Evolutionary conservation across 2,797 vertebrate genomes (phyloP).

Genomic region (Typhlichthys eigenmanni): DNA sequence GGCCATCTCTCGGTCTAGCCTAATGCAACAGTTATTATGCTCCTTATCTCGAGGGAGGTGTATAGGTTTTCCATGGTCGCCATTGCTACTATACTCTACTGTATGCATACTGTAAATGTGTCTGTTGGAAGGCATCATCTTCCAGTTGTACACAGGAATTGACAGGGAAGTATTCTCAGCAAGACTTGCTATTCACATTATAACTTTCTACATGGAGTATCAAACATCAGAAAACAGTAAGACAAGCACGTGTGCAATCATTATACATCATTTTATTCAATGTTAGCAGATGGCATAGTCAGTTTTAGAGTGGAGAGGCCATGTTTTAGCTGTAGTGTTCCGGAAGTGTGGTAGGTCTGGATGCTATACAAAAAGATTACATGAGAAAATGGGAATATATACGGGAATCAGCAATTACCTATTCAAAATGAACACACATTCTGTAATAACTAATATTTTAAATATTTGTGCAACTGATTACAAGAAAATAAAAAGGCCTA

Average conservation of each 20-base stretch:
- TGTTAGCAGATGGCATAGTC: constrained; percentile 59
- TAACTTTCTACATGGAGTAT: not conserved
- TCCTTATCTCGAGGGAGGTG: constrained; percentile 15
- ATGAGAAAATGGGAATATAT: constrained; percentile 44
- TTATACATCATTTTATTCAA: constrained; percentile 60
- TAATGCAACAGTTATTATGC: constrained; percentile 1
- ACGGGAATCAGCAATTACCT: constrained; percentile 3
- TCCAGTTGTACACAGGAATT: constrained; percentile 2
- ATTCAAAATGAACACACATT: constrained; percentile 16
- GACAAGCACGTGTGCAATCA: constrained; percentile 33
- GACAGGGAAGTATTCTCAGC: constrained; percentile 1
- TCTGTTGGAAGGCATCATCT: constrained; percentile 16
- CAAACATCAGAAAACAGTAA: constrained; percentile 4
- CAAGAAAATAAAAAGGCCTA: not conserved
- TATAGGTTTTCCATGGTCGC: constrained; percentile 1
- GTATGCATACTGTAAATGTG: constrained; percentile 14
- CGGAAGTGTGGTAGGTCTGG: constrained; percentile 16
- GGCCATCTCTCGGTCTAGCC: not conserved
- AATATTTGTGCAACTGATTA: constrained; percentile 1
- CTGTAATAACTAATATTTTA: constrained; percentile 1
- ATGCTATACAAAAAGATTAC: constrained; percentile 23
- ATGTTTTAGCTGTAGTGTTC: constrained; percentile 44
- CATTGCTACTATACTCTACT: constrained; percentile 9
- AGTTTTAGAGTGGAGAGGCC: not conserved
- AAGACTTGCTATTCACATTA: not conserved